Evolutionary conservation across 2,113 vertebrate species (phyloP).

Genomic region (human): GRCh38 chr2:94597001-94597500

Average conservation of each 20-base stretch:
- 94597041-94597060: not conserved
- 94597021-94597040: not conserved
- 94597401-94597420: not conserved
- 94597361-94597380: not conserved
- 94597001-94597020: not conserved
- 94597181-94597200: not conserved
- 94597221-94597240: conserved; percentile 57
- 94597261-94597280: conserved; percentile 60
- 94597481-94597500: not conserved
- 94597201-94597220: conserved; percentile 6
- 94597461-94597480: not conserved
- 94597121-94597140: not conserved
- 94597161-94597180: not conserved
- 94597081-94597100: not conserved
- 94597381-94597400: not conserved
- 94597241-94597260: conserved; percentile 69
- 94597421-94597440: not conserved
- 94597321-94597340: not conserved
- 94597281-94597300: conserved; percentile 51
- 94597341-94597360: not conserved
- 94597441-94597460: not conserved
- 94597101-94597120: not conserved
- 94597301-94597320: not conserved
- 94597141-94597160: not conserved
- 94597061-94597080: not conserved